Evolutionary conservation across 2,113 vertebrate species (phyloP).

Genomic region (Calidris pygmaea): DNA sequence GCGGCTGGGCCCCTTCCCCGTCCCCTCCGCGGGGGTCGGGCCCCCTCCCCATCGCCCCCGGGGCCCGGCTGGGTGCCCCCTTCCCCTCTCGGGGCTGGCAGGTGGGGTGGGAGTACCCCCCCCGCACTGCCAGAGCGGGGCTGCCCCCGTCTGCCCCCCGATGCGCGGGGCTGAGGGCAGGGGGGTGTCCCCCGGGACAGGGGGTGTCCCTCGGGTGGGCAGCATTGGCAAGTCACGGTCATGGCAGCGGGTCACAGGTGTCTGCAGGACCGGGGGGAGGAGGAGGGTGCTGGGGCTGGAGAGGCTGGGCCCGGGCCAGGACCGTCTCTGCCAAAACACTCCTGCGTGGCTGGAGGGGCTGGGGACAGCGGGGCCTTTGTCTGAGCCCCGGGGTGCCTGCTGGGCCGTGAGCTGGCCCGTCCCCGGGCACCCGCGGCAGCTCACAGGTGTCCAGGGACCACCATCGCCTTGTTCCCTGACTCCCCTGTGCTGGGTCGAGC

Average conservation of each 20-base stretch:
- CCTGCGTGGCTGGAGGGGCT: accelerated
- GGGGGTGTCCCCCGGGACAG: not conserved
- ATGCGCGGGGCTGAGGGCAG: not conserved
- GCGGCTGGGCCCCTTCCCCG: not conserved
- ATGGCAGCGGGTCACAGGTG: not conserved
- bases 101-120: not conserved
- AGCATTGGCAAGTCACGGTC: not conserved
- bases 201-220: not conserved
- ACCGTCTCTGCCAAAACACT: accelerated
- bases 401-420: not conserved
- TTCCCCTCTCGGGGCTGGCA: too few relatives aligned
- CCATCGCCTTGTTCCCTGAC: accelerated
- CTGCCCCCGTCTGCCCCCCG: not conserved
- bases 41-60: too few relatives aligned
- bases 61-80: too few relatives aligned
- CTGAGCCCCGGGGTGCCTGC: accelerated
- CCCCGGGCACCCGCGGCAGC: accelerated
- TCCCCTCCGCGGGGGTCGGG: not conserved
- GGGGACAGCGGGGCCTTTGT: not conserved
- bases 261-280: accelerated
- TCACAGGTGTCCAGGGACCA: accelerated
- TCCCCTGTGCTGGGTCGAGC: not conserved
- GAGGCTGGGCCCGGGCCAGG: not conserved
- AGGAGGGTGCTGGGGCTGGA: accelerated
- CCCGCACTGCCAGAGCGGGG: not conserved